Evolutionary conservation across 37 sponge, comb jelly and placozoan species (phyloP), one percentile per base, ranked within the genome.

Genomic region (Bolinopsis microptera): DNA sequence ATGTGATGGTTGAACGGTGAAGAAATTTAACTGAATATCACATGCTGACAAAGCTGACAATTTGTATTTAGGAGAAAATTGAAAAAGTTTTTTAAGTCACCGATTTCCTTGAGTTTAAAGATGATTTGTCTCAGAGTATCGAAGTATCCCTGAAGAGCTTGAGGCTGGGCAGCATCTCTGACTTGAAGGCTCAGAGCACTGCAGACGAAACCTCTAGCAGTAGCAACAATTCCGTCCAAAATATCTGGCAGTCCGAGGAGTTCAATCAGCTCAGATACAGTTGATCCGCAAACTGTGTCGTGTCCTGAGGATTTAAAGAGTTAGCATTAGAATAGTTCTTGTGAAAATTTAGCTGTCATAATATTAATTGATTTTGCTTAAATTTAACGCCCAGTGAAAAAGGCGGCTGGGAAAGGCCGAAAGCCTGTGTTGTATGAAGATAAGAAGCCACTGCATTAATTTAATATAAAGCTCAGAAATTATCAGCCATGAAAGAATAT

Each of bases 91-190:
- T 5, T 18, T 48, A 48, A 48, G 3, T 72, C 18, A 72, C 75
- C 75, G 3, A 72, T 8, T n/a, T 72, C 75, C 26, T 72, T 72
- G 5, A 72, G 75, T 28, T 72, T 72, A 28, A 30, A 21, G 26
- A 30, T 30, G 75, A 72, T 72, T 5, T n/a, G 31, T n/a, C 5
- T 72, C 22, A 72, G 75, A 30, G 75, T 72, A 21, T 72, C 75
- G 31, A 72, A 72, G 75, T 72, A 72, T 72, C 75, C 75, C 75
- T 72, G 75, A 72, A 72, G 75, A 28, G 75, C 75, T 21, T 67
- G 68, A 21, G 61, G 61, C 61, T 48, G 9, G 13, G 61, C 61
- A 48, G 13, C 61, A 48, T 48, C 61, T 48, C 61, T 48, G 5
- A 48, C 61, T 48, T 48, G 61, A 48, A 48, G 61, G 13, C 61